phyloP scores from a whole-genome alignment of 2,113 vertebrate species.

The Siniperca chuatsi region DNA sequence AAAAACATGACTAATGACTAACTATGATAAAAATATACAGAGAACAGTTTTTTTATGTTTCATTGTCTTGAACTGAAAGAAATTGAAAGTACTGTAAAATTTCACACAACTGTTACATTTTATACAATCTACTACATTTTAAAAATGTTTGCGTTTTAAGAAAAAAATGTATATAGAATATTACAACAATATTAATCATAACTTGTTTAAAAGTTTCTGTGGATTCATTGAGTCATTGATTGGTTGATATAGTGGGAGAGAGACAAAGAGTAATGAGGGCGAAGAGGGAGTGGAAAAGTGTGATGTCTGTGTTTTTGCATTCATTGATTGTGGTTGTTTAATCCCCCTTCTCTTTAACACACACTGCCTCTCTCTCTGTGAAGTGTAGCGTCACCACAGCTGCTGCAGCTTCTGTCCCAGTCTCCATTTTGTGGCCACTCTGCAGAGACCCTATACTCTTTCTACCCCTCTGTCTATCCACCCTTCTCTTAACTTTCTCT shows the following conservation, averaged over 20 bases:
- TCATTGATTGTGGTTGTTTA: constrained; percentile 69
- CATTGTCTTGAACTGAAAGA: background rate
- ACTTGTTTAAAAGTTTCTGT: constrained; percentile 29
- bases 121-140: background rate
- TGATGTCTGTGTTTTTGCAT: constrained; percentile 62
- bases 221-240: constrained; percentile 29
- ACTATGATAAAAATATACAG: background rate
- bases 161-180: background rate
- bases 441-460: constrained; percentile 61
- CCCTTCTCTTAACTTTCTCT: constrained; percentile 60
- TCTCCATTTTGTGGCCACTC: constrained; percentile 83
- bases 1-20: background rate
- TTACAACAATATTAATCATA: background rate
- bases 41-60: background rate
- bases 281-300: constrained; percentile 43
- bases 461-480: constrained; percentile 30
- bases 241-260: constrained; percentile 16
- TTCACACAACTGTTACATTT: background rate
- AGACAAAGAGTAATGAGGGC: background rate
- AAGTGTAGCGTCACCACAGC: constrained; percentile 76
- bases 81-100: background rate
- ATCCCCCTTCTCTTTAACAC: constrained; percentile 59
- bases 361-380: constrained; percentile 56
- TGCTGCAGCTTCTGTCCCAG: constrained; percentile 76
- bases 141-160: background rate